Evolutionary conservation across 2,797 vertebrate species (phyloP).

Genomic region (Muscicapa comitata): DNA sequence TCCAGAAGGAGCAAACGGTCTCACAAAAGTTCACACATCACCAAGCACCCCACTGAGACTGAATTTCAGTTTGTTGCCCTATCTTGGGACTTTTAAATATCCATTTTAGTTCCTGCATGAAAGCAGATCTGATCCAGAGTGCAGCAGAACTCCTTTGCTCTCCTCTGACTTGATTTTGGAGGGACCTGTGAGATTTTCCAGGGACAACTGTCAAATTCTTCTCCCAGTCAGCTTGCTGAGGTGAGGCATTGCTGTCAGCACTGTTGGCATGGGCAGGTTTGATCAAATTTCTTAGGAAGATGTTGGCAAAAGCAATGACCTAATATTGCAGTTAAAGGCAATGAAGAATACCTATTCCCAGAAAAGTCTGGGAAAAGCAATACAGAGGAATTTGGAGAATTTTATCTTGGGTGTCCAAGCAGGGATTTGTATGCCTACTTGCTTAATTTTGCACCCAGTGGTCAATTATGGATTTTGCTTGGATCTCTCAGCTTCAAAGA

Average conservation of each 20-base stretch:
- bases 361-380: neutral
- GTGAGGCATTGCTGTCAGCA: neutral
- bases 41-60: neutral
- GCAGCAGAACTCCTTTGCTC: neutral
- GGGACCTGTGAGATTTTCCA: neutral
- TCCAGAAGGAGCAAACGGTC: neutral
- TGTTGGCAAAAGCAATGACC: neutral
- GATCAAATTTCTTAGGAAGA: neutral
- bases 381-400: neutral
- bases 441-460: neutral
- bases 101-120: neutral
- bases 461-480: neutral
- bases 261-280: neutral
- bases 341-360: neutral
- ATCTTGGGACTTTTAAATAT: neutral
- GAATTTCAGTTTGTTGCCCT: neutral
- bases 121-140: neutral
- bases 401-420: neutral
- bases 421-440: neutral
- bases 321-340: neutral
- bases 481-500: neutral
- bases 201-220: neutral
- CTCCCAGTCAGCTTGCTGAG: neutral
- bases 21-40: neutral
- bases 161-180: neutral